Evolutionary conservation across 1,140 invertebrate genomes (phyloP), one percentile per base, ranked within the genome.

Genomic region (Solenopsis fugax): DNA sequence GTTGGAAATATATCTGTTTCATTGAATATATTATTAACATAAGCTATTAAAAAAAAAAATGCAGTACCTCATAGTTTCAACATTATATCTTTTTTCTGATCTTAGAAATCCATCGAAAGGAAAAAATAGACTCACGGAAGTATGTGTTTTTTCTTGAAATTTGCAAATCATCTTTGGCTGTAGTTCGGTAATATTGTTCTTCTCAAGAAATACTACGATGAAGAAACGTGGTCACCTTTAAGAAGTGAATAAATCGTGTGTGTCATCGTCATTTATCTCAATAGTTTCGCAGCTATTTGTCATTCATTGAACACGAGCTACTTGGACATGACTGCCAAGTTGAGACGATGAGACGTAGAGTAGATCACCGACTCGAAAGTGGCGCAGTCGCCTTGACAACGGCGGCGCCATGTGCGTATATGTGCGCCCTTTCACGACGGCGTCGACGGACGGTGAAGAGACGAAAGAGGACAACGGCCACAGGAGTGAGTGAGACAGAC

Each of bases 321-420:
- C 56, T 67, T 54, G 10, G 41, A 62, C 10, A 50, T 54, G 84
- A 58, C 7, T 64, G 13, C 6, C 21, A 37, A 62, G 54, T 24
- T 48, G 45, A 50, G 41, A 72, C 18, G 52, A 76, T 16, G 45
- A 48, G 10, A 80, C 56, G 5, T 18, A 34, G 7, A 71, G 54
- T 82, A 62, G 34, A 76, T 34, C 50, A 60, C 29, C 52, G 34
- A 76, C 64, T 76, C 73, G 72, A 16, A 84, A 84, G 76, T 93
- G 90, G 94, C 94, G 94, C 93, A 95, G 93, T 93, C 94, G 94
- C 94, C 91, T 93, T 93, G 92, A 92, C 91, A 93, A 93, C 93
- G 86, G 89, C 91, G 92, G 92, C 92, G 92, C 93, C 94, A 95
- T 93, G 94, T 95, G 94, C 92, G 37, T 92, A 81, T 92, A 86